phyloP scores from a whole-genome alignment of 2,888 invertebrate genomes.

The Lasioglossum morio region DNA sequence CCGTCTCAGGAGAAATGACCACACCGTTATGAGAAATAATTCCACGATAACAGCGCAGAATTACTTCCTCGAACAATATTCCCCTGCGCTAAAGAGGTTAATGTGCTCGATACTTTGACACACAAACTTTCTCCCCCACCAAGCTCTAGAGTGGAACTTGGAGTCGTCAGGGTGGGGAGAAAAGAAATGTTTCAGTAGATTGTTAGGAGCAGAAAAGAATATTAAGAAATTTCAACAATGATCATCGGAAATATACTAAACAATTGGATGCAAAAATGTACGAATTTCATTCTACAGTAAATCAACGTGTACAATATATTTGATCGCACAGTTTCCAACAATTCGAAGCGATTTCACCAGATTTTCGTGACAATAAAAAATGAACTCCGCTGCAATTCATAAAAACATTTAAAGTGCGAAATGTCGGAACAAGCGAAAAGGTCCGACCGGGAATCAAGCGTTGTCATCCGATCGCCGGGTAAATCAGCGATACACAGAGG shows the following conservation, averaged over 20 bases:
- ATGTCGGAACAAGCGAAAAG: not conserved
- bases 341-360: not conserved
- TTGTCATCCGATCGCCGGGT: not conserved
- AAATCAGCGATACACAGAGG: not conserved
- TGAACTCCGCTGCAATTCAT: not conserved
- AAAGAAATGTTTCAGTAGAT: too few species aligned
- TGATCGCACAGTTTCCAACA: not conserved
- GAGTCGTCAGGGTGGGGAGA: too few species aligned
- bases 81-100: not conserved
- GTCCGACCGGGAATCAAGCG: not conserved
- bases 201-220: too few species aligned
- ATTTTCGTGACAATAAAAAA: not conserved
- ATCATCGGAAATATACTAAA: too few species aligned
- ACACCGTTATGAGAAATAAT: constrained; percentile 35
- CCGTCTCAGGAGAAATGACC: constrained; percentile 40
- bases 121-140: not conserved
- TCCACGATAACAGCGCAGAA: constrained; percentile 3
- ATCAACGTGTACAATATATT: not conserved
- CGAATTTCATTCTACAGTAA: too few species aligned
- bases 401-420: not conserved
- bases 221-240: too few species aligned
- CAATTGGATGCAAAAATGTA: too few species aligned
- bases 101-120: not conserved
- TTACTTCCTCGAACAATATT: not conserved
- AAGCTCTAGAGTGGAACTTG: too few species aligned